Evolutionary conservation across 1,140 invertebrate species (phyloP).

Genomic region (Eurosta solidaginis): DNA sequence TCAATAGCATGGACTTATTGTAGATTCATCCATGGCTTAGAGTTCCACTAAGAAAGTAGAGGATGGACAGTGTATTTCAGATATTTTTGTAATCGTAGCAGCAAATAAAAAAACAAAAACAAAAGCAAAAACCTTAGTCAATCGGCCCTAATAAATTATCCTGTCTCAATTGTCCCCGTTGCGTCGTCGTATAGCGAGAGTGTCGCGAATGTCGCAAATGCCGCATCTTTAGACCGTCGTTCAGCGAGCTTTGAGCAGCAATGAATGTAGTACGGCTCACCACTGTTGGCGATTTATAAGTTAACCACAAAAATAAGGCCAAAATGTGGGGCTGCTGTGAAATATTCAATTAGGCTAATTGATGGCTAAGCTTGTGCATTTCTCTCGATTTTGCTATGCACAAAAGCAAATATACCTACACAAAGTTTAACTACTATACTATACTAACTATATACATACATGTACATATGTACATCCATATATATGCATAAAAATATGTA

Average conservation of each 20-base stretch:
- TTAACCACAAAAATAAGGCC: neutral
- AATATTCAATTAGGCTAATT: conserved; percentile 27
- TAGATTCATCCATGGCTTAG: neutral
- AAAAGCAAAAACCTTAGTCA: neutral
- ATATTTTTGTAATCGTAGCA: neutral
- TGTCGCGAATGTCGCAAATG: neutral
- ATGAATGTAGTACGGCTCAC: neutral
- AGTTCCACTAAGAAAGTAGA: neutral
- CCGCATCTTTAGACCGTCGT: neutral
- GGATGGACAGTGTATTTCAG: neutral
- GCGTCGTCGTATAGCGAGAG: neutral
- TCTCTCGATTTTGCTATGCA: neutral
- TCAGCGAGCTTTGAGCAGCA: no score
- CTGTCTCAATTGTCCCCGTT: neutral
- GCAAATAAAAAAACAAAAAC: no score
- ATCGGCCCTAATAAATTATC: conserved; percentile 6
- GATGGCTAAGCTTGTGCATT: conserved; percentile 21
- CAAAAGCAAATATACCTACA: neutral
- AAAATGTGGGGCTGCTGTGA: conserved; percentile 17
- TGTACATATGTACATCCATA: neutral
- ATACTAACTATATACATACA: neutral
- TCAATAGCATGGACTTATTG: neutral
- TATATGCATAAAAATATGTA: neutral
- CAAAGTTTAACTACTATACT: no score
- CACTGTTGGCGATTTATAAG: neutral